A percentile compares a stretch with the other conserved stretches of the same genome.
These are phyloP conservation scores for Eumerus sabulonum DNA, from an alignment of 2,888 invertebrate genomes.

Conservation along the genomic window DNA sequence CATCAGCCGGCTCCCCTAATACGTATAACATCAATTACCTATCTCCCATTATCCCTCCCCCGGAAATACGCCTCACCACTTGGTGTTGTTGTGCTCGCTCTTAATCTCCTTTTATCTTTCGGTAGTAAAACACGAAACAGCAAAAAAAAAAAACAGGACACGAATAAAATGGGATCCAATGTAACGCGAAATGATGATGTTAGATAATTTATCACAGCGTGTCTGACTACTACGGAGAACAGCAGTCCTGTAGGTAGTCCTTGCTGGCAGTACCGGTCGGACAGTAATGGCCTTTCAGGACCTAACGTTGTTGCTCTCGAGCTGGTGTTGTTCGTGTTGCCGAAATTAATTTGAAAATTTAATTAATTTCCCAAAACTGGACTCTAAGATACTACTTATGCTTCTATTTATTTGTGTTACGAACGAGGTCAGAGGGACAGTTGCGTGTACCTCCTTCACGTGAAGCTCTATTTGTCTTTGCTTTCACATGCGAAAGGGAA, in stretches of 20 bases:
- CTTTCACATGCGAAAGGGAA: not conserved
- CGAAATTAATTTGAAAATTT: slow-evolving; percentile 42
- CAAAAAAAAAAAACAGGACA: not conserved
- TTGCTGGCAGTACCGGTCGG: not conserved
- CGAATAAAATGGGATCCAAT: slow-evolving; percentile 10
- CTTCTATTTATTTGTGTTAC: too few species aligned
- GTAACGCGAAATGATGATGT: slow-evolving; percentile 46
- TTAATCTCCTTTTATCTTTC: slow-evolving; percentile 29
- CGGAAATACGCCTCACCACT: too few species aligned
- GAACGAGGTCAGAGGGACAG: too few species aligned
- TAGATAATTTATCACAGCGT: slow-evolving; percentile 30
- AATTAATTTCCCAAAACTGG: slow-evolving; percentile 27
- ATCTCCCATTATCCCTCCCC: not conserved
- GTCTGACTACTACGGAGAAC: not conserved
- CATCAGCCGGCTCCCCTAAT: not conserved
- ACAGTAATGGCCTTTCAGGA: not conserved
- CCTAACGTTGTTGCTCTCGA: not conserved
- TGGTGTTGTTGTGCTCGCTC: slow-evolving; percentile 1
- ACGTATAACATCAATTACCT: slow-evolving; percentile 15
- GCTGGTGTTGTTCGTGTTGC: slow-evolving; percentile 11
- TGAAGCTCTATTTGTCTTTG: slow-evolving; percentile 16
- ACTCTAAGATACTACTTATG: too few species aligned
- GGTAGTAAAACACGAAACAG: slow-evolving; percentile 21
- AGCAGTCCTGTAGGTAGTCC: not conserved
- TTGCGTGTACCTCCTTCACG: not conserved